phyloP scores from a whole-genome alignment of 64 coral and sea anemone species.

The Actinia tenebrosa region DNA sequence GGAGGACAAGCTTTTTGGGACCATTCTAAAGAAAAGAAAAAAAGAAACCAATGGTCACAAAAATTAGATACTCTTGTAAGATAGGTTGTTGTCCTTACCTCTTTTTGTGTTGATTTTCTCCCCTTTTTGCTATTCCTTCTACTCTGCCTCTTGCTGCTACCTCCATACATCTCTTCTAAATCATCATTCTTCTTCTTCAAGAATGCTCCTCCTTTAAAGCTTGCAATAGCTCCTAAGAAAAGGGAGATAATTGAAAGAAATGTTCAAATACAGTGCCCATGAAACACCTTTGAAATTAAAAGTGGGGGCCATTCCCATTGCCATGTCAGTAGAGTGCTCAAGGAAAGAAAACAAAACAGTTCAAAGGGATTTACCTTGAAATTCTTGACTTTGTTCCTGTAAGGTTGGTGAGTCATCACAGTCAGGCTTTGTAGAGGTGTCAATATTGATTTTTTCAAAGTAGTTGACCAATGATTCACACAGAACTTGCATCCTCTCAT shows the following conservation, averaged over 20 bases:
- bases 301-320: too few species aligned
- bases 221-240: background rate
- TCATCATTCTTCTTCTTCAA: conserved; percentile 22
- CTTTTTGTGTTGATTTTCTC: background rate
- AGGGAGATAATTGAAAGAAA: background rate
- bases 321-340: background rate
- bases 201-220: background rate
- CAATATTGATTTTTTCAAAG: background rate
- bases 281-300: too few species aligned
- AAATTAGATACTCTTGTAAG: background rate
- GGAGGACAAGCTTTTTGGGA: conserved; percentile 26
- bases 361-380: background rate
- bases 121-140: conserved; percentile 14
- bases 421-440: background rate
- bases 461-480: background rate
- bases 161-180: conserved; percentile 16
- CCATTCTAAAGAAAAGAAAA: background rate
- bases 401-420: background rate
- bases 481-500: background rate
- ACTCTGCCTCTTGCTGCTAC: background rate
- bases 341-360: background rate
- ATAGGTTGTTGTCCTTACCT: background rate
- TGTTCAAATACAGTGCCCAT: too few species aligned
- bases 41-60: background rate
- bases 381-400: background rate